Percentiles rank a stretch among this genome's conserved stretches.
Conservation (phyloP, 2,113 vertebrate species). For the Formicarius rufipectus region DNA sequence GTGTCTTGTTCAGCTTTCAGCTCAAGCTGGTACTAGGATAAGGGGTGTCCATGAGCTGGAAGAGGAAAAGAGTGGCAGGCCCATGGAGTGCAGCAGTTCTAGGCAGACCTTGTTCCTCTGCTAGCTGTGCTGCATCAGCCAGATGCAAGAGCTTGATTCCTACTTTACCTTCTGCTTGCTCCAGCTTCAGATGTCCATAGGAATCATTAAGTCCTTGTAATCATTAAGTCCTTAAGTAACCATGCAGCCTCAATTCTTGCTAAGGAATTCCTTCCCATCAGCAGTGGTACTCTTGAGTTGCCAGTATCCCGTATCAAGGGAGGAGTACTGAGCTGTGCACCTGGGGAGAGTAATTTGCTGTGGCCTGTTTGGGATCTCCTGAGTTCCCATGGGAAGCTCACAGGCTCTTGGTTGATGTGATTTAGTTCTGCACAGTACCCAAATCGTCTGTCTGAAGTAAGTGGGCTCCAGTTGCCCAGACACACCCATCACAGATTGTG, state of each 20-base stretch:
- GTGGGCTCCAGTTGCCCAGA: neutral
- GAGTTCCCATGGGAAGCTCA: neutral
- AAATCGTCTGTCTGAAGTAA: neutral
- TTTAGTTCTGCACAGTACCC: neutral
- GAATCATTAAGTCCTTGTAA: neutral
- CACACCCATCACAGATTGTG: neutral
- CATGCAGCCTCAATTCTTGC: neutral
- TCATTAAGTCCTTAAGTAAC: neutral
- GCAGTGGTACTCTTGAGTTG: rapidly evolving
- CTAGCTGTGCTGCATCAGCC: neutral
- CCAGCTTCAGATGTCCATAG: neutral
- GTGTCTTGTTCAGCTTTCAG: neutral
- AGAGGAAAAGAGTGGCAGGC: neutral
- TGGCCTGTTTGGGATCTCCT: neutral
- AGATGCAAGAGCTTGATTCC: neutral
- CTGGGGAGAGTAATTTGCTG: neutral
- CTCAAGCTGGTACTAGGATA: neutral
- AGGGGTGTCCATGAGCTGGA: neutral
- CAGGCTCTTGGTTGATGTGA: neutral
- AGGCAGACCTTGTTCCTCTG: neutral
- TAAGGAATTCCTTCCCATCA: neutral
- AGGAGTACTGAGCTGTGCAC: neutral
- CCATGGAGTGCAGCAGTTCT: rapidly evolving
- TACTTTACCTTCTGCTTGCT: neutral
- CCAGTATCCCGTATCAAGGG: neutral